These are phyloP conservation scores for Epinotia demarniana DNA, from an alignment of 2,888 invertebrate species.

Conservation along the genomic window DNA sequence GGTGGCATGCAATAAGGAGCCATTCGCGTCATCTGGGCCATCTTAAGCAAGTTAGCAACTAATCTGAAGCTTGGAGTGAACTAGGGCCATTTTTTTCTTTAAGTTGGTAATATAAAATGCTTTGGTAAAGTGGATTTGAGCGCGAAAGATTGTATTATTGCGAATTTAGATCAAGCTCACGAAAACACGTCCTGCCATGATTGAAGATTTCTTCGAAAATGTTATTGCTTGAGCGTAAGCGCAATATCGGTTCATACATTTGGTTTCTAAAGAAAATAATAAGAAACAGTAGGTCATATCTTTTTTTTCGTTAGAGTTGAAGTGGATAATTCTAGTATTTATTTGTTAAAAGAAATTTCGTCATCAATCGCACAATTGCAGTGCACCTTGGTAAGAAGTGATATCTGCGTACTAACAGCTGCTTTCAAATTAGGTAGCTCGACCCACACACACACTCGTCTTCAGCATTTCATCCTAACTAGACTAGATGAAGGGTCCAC, in stretches of 20 bases:
- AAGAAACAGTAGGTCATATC: no score
- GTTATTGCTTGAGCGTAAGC: not conserved
- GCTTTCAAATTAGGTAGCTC: no score
- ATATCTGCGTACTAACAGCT: no score
- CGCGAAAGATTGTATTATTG: not conserved
- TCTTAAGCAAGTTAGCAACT: slow-evolving; percentile 45
- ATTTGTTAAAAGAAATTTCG: no score
- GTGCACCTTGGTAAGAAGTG: no score
- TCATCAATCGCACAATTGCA: no score
- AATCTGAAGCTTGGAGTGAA: slow-evolving; percentile 26
- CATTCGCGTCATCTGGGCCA: slow-evolving; percentile 38
- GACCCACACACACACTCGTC: not conserved
- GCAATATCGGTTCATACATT: not conserved
- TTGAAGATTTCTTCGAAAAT: not conserved
- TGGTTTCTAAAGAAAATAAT: no score
- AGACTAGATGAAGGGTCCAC: no score
- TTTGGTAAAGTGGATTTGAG: not conserved
- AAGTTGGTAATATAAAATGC: slow-evolving; percentile 25
- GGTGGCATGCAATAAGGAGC: slow-evolving; percentile 44
- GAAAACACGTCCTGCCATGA: no score
- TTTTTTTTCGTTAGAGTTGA: no score
- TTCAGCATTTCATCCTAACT: not conserved
- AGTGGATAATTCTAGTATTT: no score
- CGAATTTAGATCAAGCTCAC: no score
- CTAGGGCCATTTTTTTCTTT: slow-evolving; percentile 20